Evolutionary conservation across 2,888 invertebrate species (phyloP).

Genomic region (Oligia strigilis): DNA sequence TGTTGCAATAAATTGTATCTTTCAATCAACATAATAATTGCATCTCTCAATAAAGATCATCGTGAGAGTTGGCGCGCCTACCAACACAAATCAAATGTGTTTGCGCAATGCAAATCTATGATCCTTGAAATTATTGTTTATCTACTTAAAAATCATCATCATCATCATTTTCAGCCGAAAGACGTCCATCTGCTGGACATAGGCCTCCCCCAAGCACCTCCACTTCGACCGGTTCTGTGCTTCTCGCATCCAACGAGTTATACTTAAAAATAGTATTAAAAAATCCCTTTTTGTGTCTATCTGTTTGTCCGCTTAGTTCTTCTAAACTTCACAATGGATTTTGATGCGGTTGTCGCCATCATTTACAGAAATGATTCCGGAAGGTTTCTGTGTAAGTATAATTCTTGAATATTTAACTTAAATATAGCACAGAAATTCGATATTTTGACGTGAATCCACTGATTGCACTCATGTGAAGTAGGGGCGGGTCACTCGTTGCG

Average conservation of each 20-base stretch:
- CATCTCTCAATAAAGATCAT: slow-evolving; percentile 15
- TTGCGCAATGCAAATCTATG: slow-evolving; percentile 20
- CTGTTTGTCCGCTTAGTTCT: background rate
- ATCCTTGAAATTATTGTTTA: slow-evolving; percentile 14
- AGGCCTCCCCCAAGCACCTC: no score
- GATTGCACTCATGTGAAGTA: background rate
- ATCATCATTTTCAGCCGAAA: no score
- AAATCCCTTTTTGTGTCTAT: background rate
- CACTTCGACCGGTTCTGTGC: no score
- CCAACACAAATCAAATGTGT: slow-evolving; percentile 14
- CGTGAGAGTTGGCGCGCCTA: slow-evolving; percentile 12
- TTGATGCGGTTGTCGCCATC: background rate
- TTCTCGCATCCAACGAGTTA: no score
- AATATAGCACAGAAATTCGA: background rate
- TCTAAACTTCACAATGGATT: background rate
- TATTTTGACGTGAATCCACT: background rate
- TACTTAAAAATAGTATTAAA: background rate
- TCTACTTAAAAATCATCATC: no score
- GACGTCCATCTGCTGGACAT: no score
- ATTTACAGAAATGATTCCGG: no score
- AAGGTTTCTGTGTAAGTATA: background rate
- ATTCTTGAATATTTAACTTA: no score
- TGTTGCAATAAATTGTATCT: slow-evolving; percentile 32
- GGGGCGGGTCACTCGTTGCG: background rate
- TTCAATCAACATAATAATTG: slow-evolving; percentile 24